Conservation (phyloP, 2,888 invertebrate species). For the Cheilosia scutellata region DNA sequence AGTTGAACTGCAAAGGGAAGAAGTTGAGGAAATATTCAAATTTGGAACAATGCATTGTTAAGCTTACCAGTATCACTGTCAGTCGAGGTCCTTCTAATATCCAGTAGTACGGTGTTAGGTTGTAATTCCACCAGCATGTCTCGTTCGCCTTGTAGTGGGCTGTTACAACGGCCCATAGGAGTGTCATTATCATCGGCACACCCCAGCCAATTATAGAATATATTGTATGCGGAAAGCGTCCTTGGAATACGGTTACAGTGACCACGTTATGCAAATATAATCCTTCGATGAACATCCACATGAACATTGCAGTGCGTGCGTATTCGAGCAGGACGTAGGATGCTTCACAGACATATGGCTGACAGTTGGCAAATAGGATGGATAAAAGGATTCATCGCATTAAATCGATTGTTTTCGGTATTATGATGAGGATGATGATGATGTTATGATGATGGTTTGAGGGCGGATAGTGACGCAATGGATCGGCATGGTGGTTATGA, state of each 20-base stretch:
- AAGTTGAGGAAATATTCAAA: neutral
- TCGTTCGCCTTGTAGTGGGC: slow-evolving; percentile 84
- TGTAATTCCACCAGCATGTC: slow-evolving; percentile 93
- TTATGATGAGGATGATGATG: neutral
- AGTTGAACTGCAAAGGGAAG: slow-evolving; percentile 87
- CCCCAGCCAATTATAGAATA: slow-evolving; percentile 91
- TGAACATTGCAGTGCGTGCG: slow-evolving; percentile 94
- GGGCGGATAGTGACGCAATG: slow-evolving; percentile 12
- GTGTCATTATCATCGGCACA: slow-evolving; percentile 88
- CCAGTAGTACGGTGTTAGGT: slow-evolving; percentile 92
- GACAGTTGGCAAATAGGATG: slow-evolving; percentile 73
- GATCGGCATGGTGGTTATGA: neutral
- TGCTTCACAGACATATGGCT: slow-evolving; percentile 92
- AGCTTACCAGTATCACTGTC: slow-evolving; percentile 90
- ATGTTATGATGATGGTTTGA: neutral
- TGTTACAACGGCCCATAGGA: slow-evolving; percentile 88
- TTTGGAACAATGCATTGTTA: neutral
- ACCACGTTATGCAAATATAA: slow-evolving; percentile 94
- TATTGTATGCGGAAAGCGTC: slow-evolving; percentile 85
- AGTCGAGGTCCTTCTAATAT: slow-evolving; percentile 95
- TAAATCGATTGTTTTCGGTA: slow-evolving; percentile 49
- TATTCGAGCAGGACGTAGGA: slow-evolving; percentile 94
- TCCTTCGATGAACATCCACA: slow-evolving; percentile 99
- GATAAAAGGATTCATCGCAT: slow-evolving; percentile 28
- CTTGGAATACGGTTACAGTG: slow-evolving; percentile 90